Evolutionary conservation across 2,888 invertebrate genomes (phyloP), one percentile per base, ranked within the genome.

Genomic region (Cremastinae sp.): DNA sequence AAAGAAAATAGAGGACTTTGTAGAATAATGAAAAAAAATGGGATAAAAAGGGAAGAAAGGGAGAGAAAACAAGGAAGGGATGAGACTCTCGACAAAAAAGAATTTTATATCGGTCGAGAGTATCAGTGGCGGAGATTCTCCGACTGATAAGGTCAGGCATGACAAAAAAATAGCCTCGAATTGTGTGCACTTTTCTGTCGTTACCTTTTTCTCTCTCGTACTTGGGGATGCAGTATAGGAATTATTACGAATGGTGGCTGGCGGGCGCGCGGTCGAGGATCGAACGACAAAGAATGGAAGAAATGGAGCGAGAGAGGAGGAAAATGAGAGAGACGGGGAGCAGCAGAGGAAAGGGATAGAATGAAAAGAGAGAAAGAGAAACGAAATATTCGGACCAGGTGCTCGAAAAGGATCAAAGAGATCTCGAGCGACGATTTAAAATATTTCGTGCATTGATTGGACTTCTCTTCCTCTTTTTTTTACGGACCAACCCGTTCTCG

Each of bases 391-490:
- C 61, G 28, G 70, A 54, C 76, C 76, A 76, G 76, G 76, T 76
- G 76, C 73, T 77, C 62, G 65, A 70, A 75, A 71, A 68, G 71
- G 77, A 83, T 76, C 78, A 80, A 79, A 78, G 78, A 76, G 76
- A 76, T 76, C 65, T 73, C 61, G 65, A 76, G 65, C 73, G 64
- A 53, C 64, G 76, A 76, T 76, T 76, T 61, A 70, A 45, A 61
- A 58, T 54, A 18, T 54, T 61, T 76, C 73, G 61, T 73, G 69
- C 73, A 72, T 73, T 68, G 74, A 72, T 64, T 70, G 70, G 75
- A 45, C 54, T 61, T 53, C 61, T 36, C 28, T 28, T 28, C 2
- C 5, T 28, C 28, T 28, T 28, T 28, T 28, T 28, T 28, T 28
- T 28, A 2, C 5, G 54, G 53, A 28, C 38, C 69, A 70, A 69